Evolutionary conservation across 2,113 vertebrate species (phyloP), one percentile per base, ranked within the genome.

Genomic region (Tylochromis polylepis): DNA sequence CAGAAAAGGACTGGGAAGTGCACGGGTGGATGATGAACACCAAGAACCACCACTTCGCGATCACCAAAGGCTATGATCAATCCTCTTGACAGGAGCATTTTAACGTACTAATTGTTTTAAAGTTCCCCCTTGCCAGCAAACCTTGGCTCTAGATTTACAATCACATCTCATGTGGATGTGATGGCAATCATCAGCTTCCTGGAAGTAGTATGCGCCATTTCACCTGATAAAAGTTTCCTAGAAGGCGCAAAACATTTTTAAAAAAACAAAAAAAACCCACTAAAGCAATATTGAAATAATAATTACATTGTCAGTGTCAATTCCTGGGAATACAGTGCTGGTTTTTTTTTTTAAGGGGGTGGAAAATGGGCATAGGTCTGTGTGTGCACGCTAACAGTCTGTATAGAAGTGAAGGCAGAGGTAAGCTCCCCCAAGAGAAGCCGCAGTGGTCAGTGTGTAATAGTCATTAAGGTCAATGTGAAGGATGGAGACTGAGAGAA

Each of bases 361-460:
- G 82, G 90, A 81, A 83, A 24, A 57, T 87, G 87, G 34, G 56
- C 59, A 86, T 67, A 38, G 79, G 84, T 88, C 57, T 90, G 85
- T 77, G 75, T 90, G 86, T 89, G 81, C 72, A 80, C 86, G 85
- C 82, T 95, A 95, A 96, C 95, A 96, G 95, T 96, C 95, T 93
- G 89, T 87, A 82, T 85, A 91, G 79, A 94, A 80, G 89, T 93
- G 85, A 95, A 96, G 93, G 94, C 94, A 95, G 88, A 95, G 89
- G 88, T 91, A 85, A 86, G 46, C 90, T 84, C 85, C 90, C 89
- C 36, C 3, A 18, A 43, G 57, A 55, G 87, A 77, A 91, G 89
- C 85, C 14, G 80, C 85, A 85, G 78, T 91, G 91, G 91, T 91
- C 80, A 89, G 75, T 78, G 89, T 87, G 90, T 90, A 83, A 91